Conservation (phyloP, 2,888 invertebrate genomes). For the Hymenopus coronatus region DNA sequence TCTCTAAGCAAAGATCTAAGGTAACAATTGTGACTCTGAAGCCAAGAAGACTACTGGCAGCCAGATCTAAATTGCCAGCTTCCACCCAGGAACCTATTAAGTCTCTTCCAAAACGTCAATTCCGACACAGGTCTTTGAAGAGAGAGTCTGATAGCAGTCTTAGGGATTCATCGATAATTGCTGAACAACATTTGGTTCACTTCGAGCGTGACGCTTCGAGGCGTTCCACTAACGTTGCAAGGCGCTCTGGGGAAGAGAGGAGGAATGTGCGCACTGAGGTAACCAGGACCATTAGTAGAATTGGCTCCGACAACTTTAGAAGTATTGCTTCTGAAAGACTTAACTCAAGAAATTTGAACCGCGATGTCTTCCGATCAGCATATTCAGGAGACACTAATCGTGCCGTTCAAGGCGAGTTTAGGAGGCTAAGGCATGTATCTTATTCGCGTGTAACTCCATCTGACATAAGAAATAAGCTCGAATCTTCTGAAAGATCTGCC, state of each 20-base stretch:
- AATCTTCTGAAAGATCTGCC: not conserved
- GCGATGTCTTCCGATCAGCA: not conserved
- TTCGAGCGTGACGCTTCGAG: not conserved
- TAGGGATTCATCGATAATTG: not conserved
- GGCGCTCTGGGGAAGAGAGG: not conserved
- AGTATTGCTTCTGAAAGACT: not conserved
- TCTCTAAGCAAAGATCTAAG: not conserved
- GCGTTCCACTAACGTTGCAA: not conserved
- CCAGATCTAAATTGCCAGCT: not conserved
- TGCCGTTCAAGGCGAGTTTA: not conserved
- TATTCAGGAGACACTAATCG: not conserved
- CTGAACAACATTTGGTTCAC: not conserved
- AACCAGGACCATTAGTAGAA: not conserved
- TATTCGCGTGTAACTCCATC: not conserved
- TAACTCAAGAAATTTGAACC: not conserved
- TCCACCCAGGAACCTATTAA: not conserved
- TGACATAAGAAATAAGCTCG: not conserved
- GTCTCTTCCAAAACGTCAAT: not conserved
- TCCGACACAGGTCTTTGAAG: not conserved
- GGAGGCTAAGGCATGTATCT: not conserved
- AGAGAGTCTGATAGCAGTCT: not conserved
- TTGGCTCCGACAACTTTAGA: not conserved
- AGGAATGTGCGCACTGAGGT: not conserved
- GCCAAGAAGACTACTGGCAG: slow-evolving; percentile 12
- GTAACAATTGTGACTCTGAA: not conserved